Percentiles rank a stretch among this genome's conserved stretches.
Conservation (phyloP, 2,113 vertebrate species). For the Lasiurus cinereus region DNA sequence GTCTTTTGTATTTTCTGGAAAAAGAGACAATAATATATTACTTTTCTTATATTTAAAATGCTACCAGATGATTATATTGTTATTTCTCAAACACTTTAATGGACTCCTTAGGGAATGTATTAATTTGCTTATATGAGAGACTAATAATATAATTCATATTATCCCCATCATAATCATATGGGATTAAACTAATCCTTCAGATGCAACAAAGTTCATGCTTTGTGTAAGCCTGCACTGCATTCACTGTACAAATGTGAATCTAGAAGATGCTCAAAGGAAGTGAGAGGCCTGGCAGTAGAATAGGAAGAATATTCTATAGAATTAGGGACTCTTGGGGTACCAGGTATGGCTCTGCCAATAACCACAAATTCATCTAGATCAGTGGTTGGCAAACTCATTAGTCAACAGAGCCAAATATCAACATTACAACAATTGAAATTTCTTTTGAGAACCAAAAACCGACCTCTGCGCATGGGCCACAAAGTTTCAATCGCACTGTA, state of each 20-base stretch:
- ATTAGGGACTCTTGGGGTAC: neutral
- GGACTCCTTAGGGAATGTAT: neutral
- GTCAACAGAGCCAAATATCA: too few species aligned
- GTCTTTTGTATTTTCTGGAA: constrained; percentile 85
- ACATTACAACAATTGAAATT: too few species aligned
- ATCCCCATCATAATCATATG: neutral
- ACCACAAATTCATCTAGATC: neutral
- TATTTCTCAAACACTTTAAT: neutral
- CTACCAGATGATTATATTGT: neutral
- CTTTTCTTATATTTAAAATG: constrained; percentile 30
- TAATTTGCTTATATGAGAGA: neutral
- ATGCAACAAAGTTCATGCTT: neutral
- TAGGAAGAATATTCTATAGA: neutral
- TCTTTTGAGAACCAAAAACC: too few species aligned
- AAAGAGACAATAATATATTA: constrained; percentile 58
- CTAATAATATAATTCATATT: neutral
- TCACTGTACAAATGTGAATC: neutral
- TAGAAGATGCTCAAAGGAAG: neutral
- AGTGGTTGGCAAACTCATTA: too few species aligned
- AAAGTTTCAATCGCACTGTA: too few species aligned
- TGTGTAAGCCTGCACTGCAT: too few species aligned
- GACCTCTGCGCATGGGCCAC: too few species aligned
- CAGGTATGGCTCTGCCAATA: neutral
- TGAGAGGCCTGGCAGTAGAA: neutral
- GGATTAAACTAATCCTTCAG: neutral